Evolutionary conservation across 2,113 vertebrate species (phyloP), one percentile per base, ranked within the genome.

Genomic region (Lonchura striata): DNA sequence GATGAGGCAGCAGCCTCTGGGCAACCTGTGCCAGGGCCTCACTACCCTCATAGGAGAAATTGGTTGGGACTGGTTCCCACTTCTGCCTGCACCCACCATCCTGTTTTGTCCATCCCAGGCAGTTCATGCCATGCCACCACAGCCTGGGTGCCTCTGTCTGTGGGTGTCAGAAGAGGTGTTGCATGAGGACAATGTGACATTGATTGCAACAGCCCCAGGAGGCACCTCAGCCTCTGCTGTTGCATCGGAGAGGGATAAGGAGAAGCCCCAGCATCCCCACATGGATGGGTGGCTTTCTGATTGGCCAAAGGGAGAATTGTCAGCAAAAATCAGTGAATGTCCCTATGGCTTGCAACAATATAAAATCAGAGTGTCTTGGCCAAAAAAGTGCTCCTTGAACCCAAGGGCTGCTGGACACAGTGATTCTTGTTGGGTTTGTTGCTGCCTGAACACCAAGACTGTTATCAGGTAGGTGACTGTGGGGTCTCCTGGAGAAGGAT

Each of bases 121-220:
- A 22, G 59, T 8, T 56, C 44, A 9, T 19, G 53, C 22, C 41
- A 16, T 21, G 28, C 23, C 52, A 56, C 44, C 68, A 11, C 64
- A 68, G 37, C 27, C 8, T 0, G 0, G 10, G 22, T 46, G 47
- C 19, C 0, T 0, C 49, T 20, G 53, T 39, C 11, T 0, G 0
- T 0, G 0, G 15, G 5, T 94, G 90, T 65, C 87, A 91, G 83
- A 86, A 61, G 83, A 75, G 1, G 5, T 22, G 28, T 76, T 87
- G 69, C 63, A 2, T 6, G 66, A 8, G 46, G 53, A 64, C 56
- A 92, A 71, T 0, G 71, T 80, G 93, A 30, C 13, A 2, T 46
- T 27, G 33, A 46, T n/a, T 88, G 54, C 91, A 86, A 69, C 59
- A 86, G 33, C 15, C 16, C 56, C 63, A 74, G 15, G 30, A 91